Percentiles rank a stretch among this genome's conserved stretches.
Evolutionary conservation across 2,113 vertebrate genomes (phyloP).

Genomic region (Phrynocephalus versicolor): DNA sequence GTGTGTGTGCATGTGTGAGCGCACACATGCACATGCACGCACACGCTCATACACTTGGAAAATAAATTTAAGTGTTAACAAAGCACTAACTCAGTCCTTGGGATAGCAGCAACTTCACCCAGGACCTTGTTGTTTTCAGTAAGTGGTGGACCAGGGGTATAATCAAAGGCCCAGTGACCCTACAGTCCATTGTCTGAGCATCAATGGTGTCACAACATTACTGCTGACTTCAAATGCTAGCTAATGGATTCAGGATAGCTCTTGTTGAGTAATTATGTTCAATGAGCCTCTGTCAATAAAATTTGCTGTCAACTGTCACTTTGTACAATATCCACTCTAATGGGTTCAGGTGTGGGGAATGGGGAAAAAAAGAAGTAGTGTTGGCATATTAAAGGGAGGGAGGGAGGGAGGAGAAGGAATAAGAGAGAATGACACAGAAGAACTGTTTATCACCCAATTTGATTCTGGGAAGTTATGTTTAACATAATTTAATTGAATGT

Average conservation of each 20-base stretch:
- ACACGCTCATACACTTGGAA: background rate
- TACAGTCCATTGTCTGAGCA: background rate
- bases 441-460: background rate
- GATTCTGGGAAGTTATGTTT: background rate
- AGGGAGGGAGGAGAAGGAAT: background rate
- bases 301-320: constrained; percentile 48
- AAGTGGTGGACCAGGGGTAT: background rate
- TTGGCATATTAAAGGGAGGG: accelerated
- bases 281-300: constrained; percentile 24
- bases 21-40: no score
- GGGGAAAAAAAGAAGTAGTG: constrained; percentile 6
- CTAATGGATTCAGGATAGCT: constrained; percentile 43
- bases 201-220: background rate
- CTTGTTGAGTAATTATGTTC: constrained; percentile 31
- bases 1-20: no score
- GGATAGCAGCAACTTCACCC: background rate
- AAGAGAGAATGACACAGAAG: background rate
- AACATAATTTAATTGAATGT: constrained; percentile 1
- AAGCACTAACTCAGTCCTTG: background rate
- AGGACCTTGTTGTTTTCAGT: background rate
- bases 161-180: background rate
- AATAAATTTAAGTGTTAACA: background rate
- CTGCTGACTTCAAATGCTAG: background rate
- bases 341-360: background rate
- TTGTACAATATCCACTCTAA: background rate